These are phyloP conservation scores for Drosophila pectinifera DNA, from an alignment of 1,140 invertebrate species.

Conservation along the genomic window DNA sequence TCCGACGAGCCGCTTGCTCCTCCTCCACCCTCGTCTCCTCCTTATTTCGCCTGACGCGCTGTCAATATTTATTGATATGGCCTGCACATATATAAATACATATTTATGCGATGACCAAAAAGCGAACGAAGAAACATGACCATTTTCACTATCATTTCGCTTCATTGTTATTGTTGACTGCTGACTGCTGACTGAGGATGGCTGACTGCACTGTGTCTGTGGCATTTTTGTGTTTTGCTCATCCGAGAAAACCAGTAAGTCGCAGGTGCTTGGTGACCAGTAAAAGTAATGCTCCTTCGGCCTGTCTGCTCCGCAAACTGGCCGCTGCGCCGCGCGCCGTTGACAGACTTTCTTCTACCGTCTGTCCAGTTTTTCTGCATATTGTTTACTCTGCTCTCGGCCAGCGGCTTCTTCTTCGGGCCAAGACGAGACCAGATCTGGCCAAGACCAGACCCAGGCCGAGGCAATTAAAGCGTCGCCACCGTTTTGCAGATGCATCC, in stretches of 20 bases:
- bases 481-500: slow-evolving; percentile 54
- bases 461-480: slow-evolving; percentile 63
- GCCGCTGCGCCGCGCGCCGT: slow-evolving; percentile 29
- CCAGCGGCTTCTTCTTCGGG: slow-evolving; percentile 35
- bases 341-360: slow-evolving; percentile 72
- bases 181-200: not conserved
- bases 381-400: slow-evolving; percentile 59
- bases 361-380: slow-evolving; percentile 79
- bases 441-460: slow-evolving; percentile 47
- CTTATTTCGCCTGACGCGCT: slow-evolving; percentile 15
- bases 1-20: slow-evolving; percentile 1
- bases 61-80: slow-evolving; percentile 50
- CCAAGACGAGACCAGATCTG: slow-evolving; percentile 49
- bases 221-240: slow-evolving; percentile 48
- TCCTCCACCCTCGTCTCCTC: not conserved
- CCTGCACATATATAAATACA: slow-evolving; percentile 40
- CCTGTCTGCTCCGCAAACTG: slow-evolving; percentile 42
- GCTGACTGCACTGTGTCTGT: slow-evolving; percentile 28
- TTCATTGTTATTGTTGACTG: slow-evolving; percentile 74
- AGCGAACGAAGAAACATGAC: slow-evolving; percentile 57
- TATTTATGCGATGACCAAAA: slow-evolving; percentile 79
- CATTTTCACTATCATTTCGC: slow-evolving; percentile 82
- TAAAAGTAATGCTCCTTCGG: slow-evolving; percentile 73
- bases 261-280: slow-evolving; percentile 57
- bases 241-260: slow-evolving; percentile 60